Evolutionary conservation across 1,140 invertebrate genomes (phyloP).

Genomic region (Trinorchestia longiramus): DNA sequence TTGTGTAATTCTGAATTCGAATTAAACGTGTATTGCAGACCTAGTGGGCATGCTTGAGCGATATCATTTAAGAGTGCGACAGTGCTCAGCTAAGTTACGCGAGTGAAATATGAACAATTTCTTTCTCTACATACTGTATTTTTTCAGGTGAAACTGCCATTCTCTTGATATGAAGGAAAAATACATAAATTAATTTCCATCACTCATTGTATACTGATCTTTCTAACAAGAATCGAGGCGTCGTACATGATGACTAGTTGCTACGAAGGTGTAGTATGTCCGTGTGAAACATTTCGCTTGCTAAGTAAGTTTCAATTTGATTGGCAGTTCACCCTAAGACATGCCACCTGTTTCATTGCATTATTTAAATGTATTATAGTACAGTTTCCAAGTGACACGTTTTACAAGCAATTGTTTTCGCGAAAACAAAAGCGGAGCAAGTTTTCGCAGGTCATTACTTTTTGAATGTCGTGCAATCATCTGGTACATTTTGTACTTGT

Average conservation of each 20-base stretch:
- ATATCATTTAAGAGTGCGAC: background rate
- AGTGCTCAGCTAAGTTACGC: background rate
- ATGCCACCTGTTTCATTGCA: background rate
- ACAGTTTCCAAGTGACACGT: background rate
- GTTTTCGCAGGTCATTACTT: background rate
- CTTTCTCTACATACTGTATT: background rate
- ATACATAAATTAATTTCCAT: too few relatives aligned
- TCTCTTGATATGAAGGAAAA: too few relatives aligned
- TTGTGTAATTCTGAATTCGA: background rate
- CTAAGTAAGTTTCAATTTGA: background rate
- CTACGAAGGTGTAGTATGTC: too few relatives aligned
- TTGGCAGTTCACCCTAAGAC: background rate
- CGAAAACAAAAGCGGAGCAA: background rate
- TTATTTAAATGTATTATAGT: background rate
- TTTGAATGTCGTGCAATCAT: background rate
- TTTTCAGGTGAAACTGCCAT: too few relatives aligned
- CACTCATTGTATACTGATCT: too few relatives aligned
- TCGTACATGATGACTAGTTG: background rate
- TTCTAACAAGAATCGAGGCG: too few relatives aligned
- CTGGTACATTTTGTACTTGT: background rate
- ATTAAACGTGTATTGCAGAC: background rate
- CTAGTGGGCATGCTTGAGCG: background rate
- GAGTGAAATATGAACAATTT: background rate
- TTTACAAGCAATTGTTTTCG: background rate
- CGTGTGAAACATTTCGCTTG: too few relatives aligned